Conservation (phyloP, 2,113 vertebrate species). For the Sclerurus mexicanus region DNA sequence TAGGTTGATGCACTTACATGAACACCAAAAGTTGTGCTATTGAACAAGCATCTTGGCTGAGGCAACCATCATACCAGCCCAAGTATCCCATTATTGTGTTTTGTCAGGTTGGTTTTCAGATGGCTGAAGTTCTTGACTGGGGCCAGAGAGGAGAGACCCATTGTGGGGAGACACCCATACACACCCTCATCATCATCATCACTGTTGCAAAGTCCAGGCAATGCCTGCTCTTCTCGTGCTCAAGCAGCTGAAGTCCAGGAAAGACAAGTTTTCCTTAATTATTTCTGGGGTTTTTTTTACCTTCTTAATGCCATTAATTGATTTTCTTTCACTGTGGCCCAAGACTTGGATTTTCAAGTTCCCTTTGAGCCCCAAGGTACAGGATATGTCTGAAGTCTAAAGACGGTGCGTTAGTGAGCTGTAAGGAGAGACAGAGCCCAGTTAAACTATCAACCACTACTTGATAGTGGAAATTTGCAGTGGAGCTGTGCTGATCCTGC, state of each 20-base stretch:
- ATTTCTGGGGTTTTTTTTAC: background rate
- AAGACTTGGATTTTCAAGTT: background rate
- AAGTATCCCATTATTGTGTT: background rate
- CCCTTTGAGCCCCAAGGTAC: background rate
- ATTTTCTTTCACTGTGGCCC: background rate
- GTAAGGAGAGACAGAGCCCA: background rate
- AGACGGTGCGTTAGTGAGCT: background rate
- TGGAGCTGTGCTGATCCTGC: background rate
- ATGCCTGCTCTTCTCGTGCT: background rate
- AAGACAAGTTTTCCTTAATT: background rate
- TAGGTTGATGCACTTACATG: background rate
- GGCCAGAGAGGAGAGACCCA: background rate
- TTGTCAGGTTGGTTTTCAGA: background rate
- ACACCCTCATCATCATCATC: background rate
- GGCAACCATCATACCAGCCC: rapidly evolving
- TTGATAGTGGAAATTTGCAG: background rate
- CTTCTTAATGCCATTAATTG: background rate
- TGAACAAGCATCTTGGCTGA: background rate
- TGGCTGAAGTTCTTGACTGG: background rate
- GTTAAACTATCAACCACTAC: background rate
- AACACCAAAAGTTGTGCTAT: background rate
- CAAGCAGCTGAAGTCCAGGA: background rate
- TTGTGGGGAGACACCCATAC: rapidly evolving
- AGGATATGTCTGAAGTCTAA: background rate
- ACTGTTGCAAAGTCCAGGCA: background rate